Conservation (phyloP, 2,113 vertebrate species). For the Cnemophilus loriae region DNA sequence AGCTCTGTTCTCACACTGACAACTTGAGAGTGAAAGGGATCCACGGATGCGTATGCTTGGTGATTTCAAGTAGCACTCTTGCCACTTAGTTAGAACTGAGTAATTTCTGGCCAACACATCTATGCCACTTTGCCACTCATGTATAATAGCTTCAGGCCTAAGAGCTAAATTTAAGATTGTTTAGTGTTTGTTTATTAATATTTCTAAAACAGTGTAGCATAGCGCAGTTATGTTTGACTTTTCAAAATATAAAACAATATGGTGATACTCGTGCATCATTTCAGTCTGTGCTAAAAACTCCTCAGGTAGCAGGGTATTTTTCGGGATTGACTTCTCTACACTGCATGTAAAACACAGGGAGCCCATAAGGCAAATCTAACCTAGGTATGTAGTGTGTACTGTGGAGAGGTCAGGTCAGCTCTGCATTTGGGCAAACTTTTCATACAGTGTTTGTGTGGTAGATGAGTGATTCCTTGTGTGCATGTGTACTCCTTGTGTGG, state of each 20-base stretch:
- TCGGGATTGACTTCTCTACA: neutral
- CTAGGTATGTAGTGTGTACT: rapidly evolving
- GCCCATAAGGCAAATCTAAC: neutral
- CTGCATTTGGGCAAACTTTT: neutral
- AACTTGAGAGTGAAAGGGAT: neutral
- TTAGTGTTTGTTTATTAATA: conserved; percentile 50
- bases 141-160: conserved; percentile 17
- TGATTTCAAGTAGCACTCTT: neutral
- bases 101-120: conserved; percentile 18
- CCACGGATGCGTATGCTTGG: neutral
- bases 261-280: neutral
- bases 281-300: neutral
- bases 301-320: neutral
- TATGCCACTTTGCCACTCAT: neutral
- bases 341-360: neutral
- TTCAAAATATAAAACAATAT: neutral
- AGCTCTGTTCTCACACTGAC: conserved; percentile 31
- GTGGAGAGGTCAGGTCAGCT: neutral
- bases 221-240: neutral
- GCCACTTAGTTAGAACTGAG: conserved; percentile 7
- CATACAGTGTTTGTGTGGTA: neutral
- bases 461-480: neutral
- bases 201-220: conserved; percentile 2
- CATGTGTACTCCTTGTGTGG: rapidly evolving
- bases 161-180: conserved; percentile 22